Evolutionary conservation across 2,113 vertebrate species (phyloP).

Genomic region (Oryzias celebensis): DNA sequence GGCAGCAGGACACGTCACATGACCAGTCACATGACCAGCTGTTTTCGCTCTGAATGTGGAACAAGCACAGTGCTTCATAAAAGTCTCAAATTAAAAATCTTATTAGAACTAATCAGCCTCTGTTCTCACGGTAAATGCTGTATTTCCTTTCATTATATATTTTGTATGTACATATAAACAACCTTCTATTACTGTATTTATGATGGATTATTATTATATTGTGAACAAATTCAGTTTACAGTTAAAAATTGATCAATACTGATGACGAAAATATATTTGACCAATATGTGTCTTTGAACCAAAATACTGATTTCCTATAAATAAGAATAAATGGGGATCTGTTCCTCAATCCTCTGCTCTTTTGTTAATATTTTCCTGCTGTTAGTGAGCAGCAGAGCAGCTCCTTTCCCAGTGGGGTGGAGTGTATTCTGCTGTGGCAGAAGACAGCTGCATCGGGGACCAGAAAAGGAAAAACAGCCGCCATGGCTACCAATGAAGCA

Average conservation of each 20-base stretch:
- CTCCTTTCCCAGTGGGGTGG: too few species aligned
- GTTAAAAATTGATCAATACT: background rate
- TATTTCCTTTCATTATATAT: constrained; percentile 19
- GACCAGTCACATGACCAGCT: constrained; percentile 76
- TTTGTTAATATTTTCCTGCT: too few species aligned
- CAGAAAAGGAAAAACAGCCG: too few species aligned
- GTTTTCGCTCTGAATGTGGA: constrained; percentile 69
- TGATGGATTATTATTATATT: constrained; percentile 15
- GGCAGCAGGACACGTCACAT: constrained; percentile 58
- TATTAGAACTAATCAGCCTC: too few species aligned
- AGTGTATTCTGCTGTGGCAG: too few species aligned
- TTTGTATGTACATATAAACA: constrained; percentile 22
- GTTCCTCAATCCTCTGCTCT: constrained; percentile 9
- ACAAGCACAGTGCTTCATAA: background rate
- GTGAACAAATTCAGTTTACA: constrained; percentile 33
- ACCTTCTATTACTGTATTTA: constrained; percentile 51
- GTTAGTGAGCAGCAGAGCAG: too few species aligned
- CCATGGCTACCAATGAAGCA: too few species aligned
- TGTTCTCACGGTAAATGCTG: constrained; percentile 6
- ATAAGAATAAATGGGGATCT: constrained; percentile 54
- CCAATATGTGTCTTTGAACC: constrained; percentile 23
- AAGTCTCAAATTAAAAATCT: too few species aligned
- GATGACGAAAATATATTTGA: constrained; percentile 23
- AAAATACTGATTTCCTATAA: constrained; percentile 35
- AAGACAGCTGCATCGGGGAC: too few species aligned